A percentile compares a stretch with the other conserved stretches of the same genome.
Evolutionary conservation across 1,140 invertebrate species (phyloP).

Genomic region (Tetramorium simillimum): DNA sequence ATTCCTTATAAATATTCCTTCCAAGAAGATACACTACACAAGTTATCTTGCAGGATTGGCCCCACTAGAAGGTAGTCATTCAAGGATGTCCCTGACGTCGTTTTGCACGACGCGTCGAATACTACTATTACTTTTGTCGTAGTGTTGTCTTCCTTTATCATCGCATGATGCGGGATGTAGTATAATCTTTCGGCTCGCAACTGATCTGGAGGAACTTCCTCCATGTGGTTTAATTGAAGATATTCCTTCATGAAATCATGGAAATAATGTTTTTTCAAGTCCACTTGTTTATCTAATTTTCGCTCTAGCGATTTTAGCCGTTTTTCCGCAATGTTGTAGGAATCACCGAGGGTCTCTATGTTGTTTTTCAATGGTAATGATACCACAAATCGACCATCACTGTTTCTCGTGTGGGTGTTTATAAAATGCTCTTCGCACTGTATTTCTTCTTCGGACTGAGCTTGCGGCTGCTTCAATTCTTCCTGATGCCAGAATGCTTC

Average conservation of each 20-base stretch:
- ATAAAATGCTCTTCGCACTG: no score
- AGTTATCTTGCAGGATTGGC: conserved; percentile 15
- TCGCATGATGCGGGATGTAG: conserved; percentile 18
- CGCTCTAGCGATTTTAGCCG: background rate
- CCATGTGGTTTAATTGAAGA: background rate
- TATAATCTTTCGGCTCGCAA: background rate
- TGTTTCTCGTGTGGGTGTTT: background rate
- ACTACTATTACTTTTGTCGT: conserved; percentile 9
- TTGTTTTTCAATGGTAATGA: background rate
- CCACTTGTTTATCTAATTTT: background rate
- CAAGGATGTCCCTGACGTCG: background rate
- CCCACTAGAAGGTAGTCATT: background rate
- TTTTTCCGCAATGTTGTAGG: fast-evolving
- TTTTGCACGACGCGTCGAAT: background rate
- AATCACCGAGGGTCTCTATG: background rate
- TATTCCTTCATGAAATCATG: background rate
- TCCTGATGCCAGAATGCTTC: no score
- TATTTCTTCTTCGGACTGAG: no score
- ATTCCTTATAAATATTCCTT: no score
- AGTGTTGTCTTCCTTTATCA: background rate
- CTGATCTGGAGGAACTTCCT: background rate
- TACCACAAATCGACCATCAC: background rate
- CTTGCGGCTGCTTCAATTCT: no score
- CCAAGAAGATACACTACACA: no score
- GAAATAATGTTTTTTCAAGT: background rate